phyloP scores from a whole-genome alignment of 2,888 invertebrate genomes.

The Diadegma fenestrale region DNA sequence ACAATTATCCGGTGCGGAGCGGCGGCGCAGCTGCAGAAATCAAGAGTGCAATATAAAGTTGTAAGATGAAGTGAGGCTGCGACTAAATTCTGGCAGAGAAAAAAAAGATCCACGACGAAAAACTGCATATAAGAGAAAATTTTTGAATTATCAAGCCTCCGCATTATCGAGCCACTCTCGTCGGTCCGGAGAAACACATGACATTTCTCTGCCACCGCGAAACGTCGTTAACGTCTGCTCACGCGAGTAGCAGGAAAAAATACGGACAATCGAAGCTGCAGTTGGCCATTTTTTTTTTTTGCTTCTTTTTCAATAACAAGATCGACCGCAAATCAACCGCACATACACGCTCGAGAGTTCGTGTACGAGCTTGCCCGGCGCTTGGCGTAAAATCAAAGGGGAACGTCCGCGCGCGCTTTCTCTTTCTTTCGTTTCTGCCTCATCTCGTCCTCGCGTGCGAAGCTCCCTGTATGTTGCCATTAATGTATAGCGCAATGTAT shows the following conservation, averaged over 20 bases:
- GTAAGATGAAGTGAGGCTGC: background rate
- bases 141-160: background rate
- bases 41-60: background rate
- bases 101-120: background rate
- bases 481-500: conserved; percentile 25
- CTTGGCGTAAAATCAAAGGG: conserved; percentile 66
- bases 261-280: conserved; percentile 52
- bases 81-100: background rate
- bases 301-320: conserved; percentile 59
- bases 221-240: conserved; percentile 57
- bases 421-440: conserved; percentile 63
- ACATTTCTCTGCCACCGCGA: conserved; percentile 21
- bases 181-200: conserved; percentile 16
- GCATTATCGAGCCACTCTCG: conserved; percentile 8
- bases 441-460: conserved; percentile 39
- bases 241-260: conserved; percentile 12
- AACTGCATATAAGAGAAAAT: background rate
- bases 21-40: conserved; percentile 38
- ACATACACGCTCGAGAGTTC: conserved; percentile 28
- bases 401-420: conserved; percentile 61
- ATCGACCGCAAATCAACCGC: conserved; percentile 58
- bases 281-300: conserved; percentile 13
- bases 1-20: conserved; percentile 55
- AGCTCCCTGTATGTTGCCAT: conserved; percentile 17
- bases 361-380: conserved; percentile 55